These are phyloP conservation scores for Thalassoma bifasciatum DNA, from an alignment of 2,113 vertebrate species.

Conservation along the genomic window DNA sequence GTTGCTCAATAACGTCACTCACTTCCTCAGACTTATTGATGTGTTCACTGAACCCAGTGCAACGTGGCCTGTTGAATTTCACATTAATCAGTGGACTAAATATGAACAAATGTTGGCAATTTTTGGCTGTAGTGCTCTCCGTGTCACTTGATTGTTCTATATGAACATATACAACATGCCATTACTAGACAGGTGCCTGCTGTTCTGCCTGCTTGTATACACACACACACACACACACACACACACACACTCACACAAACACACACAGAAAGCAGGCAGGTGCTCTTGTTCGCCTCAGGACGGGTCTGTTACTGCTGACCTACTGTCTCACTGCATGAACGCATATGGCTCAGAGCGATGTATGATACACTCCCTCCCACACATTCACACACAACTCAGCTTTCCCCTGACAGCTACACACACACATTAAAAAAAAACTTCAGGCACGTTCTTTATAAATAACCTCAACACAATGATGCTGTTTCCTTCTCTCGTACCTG, in stretches of 20 bases:
- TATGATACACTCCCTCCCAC: constrained; percentile 41
- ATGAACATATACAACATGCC: constrained; percentile 29
- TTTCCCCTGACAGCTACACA: constrained; percentile 12
- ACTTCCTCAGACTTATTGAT: constrained; percentile 73
- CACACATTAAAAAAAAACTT: constrained; percentile 13
- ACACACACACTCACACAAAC: constrained; percentile 20
- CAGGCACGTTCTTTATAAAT: constrained; percentile 4
- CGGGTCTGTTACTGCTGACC: constrained; percentile 49
- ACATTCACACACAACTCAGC: constrained; percentile 19
- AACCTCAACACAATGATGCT: constrained; percentile 23
- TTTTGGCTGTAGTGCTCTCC: constrained; percentile 9
- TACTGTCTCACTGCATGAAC: constrained; percentile 56
- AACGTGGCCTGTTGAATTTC: constrained; percentile 67
- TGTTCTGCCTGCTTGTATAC: no score
- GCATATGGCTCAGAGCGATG: constrained; percentile 47
- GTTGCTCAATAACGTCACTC: constrained; percentile 70
- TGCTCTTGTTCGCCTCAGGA: constrained; percentile 65
- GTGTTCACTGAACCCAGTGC: constrained; percentile 34
- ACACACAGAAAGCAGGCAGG: constrained; percentile 43
- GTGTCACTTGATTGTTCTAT: constrained; percentile 6
- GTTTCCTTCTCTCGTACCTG: constrained; percentile 35
- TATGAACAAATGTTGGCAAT: constrained; percentile 11
- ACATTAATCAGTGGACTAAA: constrained; percentile 35
- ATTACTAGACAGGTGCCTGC: constrained; percentile 45
- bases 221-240: background rate